Base-by-base conservation (phyloP, 92 coral and sea anemone species). In the Phymanthus crucifer region DNA sequence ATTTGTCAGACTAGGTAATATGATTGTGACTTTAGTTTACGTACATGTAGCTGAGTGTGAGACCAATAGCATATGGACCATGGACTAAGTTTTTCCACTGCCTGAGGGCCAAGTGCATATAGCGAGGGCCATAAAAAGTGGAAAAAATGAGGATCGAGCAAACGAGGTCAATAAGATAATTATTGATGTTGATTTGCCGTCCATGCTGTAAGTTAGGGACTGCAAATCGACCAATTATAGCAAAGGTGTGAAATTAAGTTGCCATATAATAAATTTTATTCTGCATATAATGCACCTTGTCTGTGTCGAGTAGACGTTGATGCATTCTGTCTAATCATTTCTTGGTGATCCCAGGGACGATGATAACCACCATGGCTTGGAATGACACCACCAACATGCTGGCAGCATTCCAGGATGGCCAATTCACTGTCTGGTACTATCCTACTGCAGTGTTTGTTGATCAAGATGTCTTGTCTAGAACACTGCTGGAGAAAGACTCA, bases 361-460 rank as follows among this genome's bases (percentile, higher is more conserved):
- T 93, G 97, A 85, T 95, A 19, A 95, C 99, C 23, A 93, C 95
- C 38, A 84, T 95, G 94, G 90, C 97, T 0, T 95, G 99, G 99
- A 95, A 95, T 81, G 99, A 95, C 80, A 88, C 87, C 37, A 88
- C 97, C 34, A 95, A 95, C 78, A 95, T 95, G 99, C 66, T 95
- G 69, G 89, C 99, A 24, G 99, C 99, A 34, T 90, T 95, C 75
- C 97, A 95, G 81, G 99, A 95, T 83, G 99, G 99, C 50, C 78
- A 75, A 29, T 95, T 95, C 65, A 95, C 97, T 56, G 99, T 95
- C 36, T 95, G 99, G 99, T 95, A 94, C 54, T 95, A 95, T 70
- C 99, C 99, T 24, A 94, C 94, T 67, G 99, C 99, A 8, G 99
- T 95, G 38, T 88, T 90, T 23, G 99, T 95, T n/a, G 99, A 95